These are phyloP conservation scores for Pseudomyrmex cubaensis DNA, from an alignment of 1,140 invertebrate species.

Conservation along the genomic window DNA sequence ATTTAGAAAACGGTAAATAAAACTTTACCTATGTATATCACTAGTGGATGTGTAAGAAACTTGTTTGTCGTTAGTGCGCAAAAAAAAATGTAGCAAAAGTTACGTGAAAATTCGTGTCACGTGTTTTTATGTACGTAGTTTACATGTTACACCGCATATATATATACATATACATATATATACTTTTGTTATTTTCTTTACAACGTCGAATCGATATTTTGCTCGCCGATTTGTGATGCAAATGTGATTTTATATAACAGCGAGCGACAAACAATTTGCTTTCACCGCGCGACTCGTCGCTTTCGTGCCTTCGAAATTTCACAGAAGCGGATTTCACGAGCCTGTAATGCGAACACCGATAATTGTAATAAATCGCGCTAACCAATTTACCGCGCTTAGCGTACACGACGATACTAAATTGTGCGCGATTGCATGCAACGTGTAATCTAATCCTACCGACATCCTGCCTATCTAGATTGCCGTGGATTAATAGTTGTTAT, in stretches of 20 bases:
- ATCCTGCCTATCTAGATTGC: constrained; percentile 55
- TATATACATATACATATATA: too few species aligned
- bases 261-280: constrained; percentile 40
- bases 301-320: constrained; percentile 52
- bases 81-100: background rate
- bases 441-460: constrained; percentile 54
- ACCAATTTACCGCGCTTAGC: constrained; percentile 51
- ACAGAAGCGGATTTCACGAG: constrained; percentile 52
- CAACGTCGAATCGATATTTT: constrained; percentile 21
- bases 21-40: background rate
- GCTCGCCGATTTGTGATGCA: constrained; percentile 35
- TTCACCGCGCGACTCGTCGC: constrained; percentile 44
- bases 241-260: constrained; percentile 49
- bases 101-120: constrained; percentile 13
- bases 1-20: background rate
- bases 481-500: constrained; percentile 54
- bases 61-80: constrained; percentile 9
- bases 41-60: too few species aligned
- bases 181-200: background rate
- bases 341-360: constrained; percentile 35
- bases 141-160: background rate
- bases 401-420: constrained; percentile 53
- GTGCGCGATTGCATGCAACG: constrained; percentile 47
- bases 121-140: too few species aligned
- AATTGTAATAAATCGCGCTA: constrained; percentile 55